These are phyloP conservation scores for Xyliphius kryptos DNA, from an alignment of 2,113 vertebrate genomes.

Conservation along the genomic window DNA sequence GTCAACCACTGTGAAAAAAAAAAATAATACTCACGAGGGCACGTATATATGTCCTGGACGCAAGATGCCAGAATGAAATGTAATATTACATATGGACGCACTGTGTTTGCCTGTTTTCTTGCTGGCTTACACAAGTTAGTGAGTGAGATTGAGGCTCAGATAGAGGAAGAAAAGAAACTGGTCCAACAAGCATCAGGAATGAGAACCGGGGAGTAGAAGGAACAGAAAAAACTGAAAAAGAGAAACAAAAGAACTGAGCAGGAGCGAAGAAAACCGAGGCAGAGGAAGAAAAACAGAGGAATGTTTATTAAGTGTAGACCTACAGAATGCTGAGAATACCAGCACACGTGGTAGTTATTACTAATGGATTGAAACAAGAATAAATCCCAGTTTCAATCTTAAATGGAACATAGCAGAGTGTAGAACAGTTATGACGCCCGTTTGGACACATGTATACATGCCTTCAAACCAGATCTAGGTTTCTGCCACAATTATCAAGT, in stretches of 20 bases:
- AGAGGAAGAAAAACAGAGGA: constrained; percentile 17
- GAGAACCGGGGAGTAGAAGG: not conserved
- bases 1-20: constrained; percentile 23
- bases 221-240: no score
- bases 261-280: no score
- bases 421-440: no score
- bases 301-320: constrained; percentile 29
- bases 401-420: no score
- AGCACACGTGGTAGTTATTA: constrained; percentile 44
- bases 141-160: constrained; percentile 37
- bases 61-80: not conserved
- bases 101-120: constrained; percentile 14
- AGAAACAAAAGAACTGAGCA: no score
- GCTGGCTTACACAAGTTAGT: constrained; percentile 16
- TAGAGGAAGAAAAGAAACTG: constrained; percentile 9
- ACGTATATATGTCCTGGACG: constrained; percentile 16
- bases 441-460: not conserved
- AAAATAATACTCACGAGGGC: constrained; percentile 2
- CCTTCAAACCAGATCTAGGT: no score
- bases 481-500: no score
- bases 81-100: not conserved
- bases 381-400: constrained; percentile 2
- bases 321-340: constrained; percentile 38
- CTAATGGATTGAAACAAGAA: constrained; percentile 14
- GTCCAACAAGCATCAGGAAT: not conserved